Conservation (phyloP, 2,888 invertebrate genomes). For the Schizaphis graminum region DNA sequence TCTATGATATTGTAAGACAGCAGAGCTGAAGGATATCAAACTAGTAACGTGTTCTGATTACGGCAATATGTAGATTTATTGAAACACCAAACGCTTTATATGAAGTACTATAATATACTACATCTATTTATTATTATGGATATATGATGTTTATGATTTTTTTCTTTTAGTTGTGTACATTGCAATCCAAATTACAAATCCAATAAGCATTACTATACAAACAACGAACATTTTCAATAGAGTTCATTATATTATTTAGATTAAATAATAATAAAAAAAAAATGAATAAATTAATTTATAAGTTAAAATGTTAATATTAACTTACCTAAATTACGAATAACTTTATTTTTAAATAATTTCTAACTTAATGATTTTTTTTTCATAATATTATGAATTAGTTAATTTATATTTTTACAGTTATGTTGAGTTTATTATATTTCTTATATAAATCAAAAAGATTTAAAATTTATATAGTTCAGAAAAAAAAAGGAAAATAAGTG, state of each 20-base stretch:
- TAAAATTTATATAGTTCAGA: background rate
- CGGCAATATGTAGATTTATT: background rate
- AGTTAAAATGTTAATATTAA: no score
- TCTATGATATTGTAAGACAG: background rate
- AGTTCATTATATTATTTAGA: no score
- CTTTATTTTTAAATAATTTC: no score
- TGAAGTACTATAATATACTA: background rate
- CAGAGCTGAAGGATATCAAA: fast-evolving
- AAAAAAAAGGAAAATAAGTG: background rate
- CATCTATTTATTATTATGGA: background rate
- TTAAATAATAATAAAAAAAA: no score
- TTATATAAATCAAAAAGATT: background rate
- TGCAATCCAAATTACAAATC: no score
- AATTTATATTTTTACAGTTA: background rate
- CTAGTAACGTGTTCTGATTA: background rate
- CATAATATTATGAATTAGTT: no score
- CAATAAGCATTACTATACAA: no score
- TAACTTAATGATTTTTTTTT: no score
- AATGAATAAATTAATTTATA: no score
- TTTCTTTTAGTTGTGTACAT: no score
- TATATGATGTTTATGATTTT: background rate
- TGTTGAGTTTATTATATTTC: background rate
- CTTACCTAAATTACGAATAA: no score
- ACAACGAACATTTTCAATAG: no score
- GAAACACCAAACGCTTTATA: background rate